A percentile compares a stretch with the other conserved stretches of the same genome.
Evolutionary conservation across 2,888 invertebrate species (phyloP).

Genomic region (Catocala nupta): DNA sequence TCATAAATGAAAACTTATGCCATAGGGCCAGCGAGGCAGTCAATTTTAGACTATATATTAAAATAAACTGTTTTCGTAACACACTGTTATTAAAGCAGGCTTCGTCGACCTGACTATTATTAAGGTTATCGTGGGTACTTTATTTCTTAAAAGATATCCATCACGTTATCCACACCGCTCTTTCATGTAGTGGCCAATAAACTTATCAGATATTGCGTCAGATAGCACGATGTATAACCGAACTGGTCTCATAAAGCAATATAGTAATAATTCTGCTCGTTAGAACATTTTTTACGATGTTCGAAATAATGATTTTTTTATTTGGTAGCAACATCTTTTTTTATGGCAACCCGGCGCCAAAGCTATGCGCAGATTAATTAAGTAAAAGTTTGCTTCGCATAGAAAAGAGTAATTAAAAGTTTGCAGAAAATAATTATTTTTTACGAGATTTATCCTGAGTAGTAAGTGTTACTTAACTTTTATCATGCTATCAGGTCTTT

Average conservation of each 20-base stretch:
- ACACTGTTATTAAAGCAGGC: not conserved
- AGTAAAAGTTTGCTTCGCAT: constrained; percentile 25
- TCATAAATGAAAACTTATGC: no score
- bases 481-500: no score
- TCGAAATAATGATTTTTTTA: constrained; percentile 14
- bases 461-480: not conserved
- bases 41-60: no score
- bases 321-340: constrained; percentile 28
- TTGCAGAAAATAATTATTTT: not conserved
- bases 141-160: constrained; percentile 6
- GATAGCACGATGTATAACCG: constrained; percentile 19
- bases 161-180: constrained; percentile 2
- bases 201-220: constrained; percentile 28
- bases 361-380: constrained; percentile 31
- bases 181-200: constrained; percentile 29
- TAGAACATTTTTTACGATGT: constrained; percentile 36
- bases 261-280: constrained; percentile 22
- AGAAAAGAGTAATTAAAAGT: no score
- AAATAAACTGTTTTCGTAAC: not conserved
- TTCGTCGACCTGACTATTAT: no score
- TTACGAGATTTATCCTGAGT: constrained; percentile 9
- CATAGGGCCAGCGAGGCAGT: no score
- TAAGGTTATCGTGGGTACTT: not conserved
- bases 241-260: constrained; percentile 24
- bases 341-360: constrained; percentile 30